Percentiles rank a stretch among this genome's conserved stretches.
Conservation (phyloP, 2,113 vertebrate genomes). For the Nothoprocta pentlandii region DNA sequence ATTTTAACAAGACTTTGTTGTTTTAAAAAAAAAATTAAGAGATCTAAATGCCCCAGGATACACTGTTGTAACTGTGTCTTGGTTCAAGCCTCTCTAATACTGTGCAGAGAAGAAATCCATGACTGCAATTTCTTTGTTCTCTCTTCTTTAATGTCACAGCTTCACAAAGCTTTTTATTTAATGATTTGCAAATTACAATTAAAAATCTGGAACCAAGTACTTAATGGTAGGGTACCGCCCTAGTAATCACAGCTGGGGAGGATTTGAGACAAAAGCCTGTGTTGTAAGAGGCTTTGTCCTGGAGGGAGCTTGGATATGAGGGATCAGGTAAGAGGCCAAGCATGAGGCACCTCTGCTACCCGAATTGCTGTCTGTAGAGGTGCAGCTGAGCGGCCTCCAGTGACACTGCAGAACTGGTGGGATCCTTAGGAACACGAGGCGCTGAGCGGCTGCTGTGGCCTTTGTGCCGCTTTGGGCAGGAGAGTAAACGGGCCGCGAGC, state of each 20-base stretch:
- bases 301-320: background rate
- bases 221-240: background rate
- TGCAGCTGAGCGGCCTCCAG: background rate
- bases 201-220: background rate
- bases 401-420: background rate
- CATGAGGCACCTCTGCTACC: background rate
- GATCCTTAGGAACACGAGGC: background rate
- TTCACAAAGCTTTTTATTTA: background rate
- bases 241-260: background rate
- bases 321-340: too few species aligned
- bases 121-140: background rate
- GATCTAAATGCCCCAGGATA: background rate
- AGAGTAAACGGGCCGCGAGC: background rate
- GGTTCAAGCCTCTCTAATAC: background rate
- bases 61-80: background rate
- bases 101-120: background rate
- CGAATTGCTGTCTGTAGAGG: background rate
- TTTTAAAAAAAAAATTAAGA: background rate
- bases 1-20: background rate
- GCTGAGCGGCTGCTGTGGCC: background rate
- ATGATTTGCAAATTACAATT: background rate
- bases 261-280: background rate
- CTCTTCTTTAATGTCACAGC: background rate
- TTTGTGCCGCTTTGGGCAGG: background rate
- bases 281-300: background rate